Evolutionary conservation across 2,888 invertebrate species (phyloP), one percentile per base, ranked within the genome.

Genomic region (Linyphia triangularis): DNA sequence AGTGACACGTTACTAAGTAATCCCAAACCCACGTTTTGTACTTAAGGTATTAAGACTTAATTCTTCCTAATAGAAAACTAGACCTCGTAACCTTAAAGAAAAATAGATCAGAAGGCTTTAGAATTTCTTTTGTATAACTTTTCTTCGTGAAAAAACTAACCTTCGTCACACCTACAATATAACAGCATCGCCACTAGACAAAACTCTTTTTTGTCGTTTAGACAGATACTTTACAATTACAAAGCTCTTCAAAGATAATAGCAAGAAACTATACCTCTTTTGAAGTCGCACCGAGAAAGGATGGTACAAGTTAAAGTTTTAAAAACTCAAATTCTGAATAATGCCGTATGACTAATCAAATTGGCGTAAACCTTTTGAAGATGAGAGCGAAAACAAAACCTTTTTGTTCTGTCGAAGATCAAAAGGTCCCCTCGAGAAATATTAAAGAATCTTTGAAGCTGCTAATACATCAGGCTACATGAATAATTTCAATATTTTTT

Each of bases 401-500:
- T 37, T 81, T 81, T 59, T 79, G 43, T 81, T 26, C 19, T 33
- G 19, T 9, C 28, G 30, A 24, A 57, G 69, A 81, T 81, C 81
- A 81, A 69, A 81, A 59, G 65, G 33, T 51, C 51, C n/a, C 9
- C 9, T 4, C 33, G 4, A 33, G 4, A 28, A 43, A 16, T 65
- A 26, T 40, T 67, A 40, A 65, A 51, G 26, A 33, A 69, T 81
- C 69, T 59, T 81, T 24, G 69, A 81, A 63, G 67, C 43, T 19
- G 51, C 37, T 33, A 59, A 57, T 69, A 69, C 37, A 37, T 59
- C 81, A 57, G 19, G 59, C n/a, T n/a, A n/a, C 59, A 57, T 69
- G 59, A 59, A 51, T 81, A 70, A 81, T 69, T 67, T 81, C 24
- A 69, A 81, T 81, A 57, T 81, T 81, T 77, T 81, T 67, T 69